Conservation (phyloP, 2,113 vertebrate species). For the Mastomys coucha region DNA sequence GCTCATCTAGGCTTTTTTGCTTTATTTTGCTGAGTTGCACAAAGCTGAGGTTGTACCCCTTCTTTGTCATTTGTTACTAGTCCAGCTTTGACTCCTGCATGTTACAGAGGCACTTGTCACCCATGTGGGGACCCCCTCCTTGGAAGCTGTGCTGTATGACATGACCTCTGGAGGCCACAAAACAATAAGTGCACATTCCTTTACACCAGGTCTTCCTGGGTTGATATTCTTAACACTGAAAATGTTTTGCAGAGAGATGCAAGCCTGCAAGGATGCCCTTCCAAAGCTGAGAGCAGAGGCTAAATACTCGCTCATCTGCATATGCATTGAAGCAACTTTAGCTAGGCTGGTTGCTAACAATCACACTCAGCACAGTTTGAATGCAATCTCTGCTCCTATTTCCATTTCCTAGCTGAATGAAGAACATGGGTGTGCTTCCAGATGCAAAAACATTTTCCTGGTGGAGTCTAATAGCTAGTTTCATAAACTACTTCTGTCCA, state of each 20-base stretch:
- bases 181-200: neutral
- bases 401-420: constrained; percentile 27
- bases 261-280: constrained; percentile 58
- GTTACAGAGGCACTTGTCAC: neutral
- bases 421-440: neutral
- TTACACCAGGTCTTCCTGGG: constrained; percentile 34
- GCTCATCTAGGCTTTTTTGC: neutral
- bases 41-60: neutral
- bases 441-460: constrained; percentile 35
- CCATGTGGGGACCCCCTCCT: neutral
- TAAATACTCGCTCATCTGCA: constrained; percentile 4
- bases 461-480: neutral
- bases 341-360: neutral
- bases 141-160: neutral
- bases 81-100: neutral
- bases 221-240: constrained; percentile 53
- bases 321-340: neutral
- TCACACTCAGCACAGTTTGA: constrained; percentile 4
- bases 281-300: constrained; percentile 39
- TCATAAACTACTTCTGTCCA: constrained; percentile 37
- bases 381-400: neutral
- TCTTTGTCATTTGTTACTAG: neutral
- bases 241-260: constrained; percentile 69
- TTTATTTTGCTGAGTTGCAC: neutral
- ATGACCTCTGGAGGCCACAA: neutral